Base-by-base conservation (phyloP, 2,888 invertebrate genomes). In the Eupithecia insigniata region DNA sequence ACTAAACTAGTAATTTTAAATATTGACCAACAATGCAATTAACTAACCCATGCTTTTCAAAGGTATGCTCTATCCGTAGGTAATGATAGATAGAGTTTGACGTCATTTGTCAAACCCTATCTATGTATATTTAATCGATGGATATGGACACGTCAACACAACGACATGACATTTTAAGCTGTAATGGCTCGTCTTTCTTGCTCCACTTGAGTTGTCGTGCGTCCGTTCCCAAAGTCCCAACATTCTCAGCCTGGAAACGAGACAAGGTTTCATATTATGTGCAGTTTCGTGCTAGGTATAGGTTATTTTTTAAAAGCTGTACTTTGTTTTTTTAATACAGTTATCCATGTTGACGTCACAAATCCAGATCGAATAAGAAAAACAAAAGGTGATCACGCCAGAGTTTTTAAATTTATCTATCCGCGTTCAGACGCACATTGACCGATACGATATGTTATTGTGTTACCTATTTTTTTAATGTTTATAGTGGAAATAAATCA, bases 71-170 rank as follows among this genome's bases (percentile, higher is more conserved):
- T 26, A 55, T 55, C 26, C 14, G 26, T 0, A 34, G 7, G 61
- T 62, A 34, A 62, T 61, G 32, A 61, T n/a, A n/a, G n/a, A n/a
- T n/a, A n/a, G n/a, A n/a, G n/a, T n/a, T 62, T 30, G 61, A n/a
- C 32, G 34, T 32, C 32, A 62, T 62, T 62, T 62, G 61, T 62
- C 34, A 62, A 18, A n/a, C n/a, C 61, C 61, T 62, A 62, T 62
- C 61, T 62, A 26, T n/a, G n/a, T n/a, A n/a, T 55, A 55, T 62
- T 32, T 34, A 62, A 62, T 62, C 61, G 34, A 34, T 34, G 32
- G 32, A 32, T 12, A 34, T 34, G 32, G 32, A 32, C 22, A 5
- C 32, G 61, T 34, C 61, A n/a, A 62, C 61, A 62, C 61, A 1
- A 16, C n/a, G n/a, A n/a, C 28, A 58, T 32, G 30, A 32, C 22